Evolutionary conservation across 2,888 invertebrate species (phyloP).

Genomic region (Blastobasis adustella): DNA sequence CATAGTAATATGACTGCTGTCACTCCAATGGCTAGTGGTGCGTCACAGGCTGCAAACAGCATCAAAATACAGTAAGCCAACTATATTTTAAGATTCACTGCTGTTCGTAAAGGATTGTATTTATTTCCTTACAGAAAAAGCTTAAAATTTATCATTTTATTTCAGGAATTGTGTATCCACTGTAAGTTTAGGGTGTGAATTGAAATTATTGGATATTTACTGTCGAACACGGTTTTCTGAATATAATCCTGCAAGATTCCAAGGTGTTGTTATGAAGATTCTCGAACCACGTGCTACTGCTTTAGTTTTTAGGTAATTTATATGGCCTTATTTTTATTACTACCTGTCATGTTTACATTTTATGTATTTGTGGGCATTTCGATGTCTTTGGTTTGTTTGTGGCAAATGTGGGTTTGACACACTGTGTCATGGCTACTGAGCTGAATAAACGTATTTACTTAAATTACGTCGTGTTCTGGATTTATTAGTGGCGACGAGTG

Average conservation of each 20-base stretch:
- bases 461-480: too few species aligned
- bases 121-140: not conserved
- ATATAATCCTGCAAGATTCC: constrained; percentile 87
- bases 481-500: too few species aligned
- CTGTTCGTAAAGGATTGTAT: not conserved
- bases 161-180: constrained; percentile 88
- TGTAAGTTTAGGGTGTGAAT: constrained; percentile 81
- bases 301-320: constrained; percentile 71
- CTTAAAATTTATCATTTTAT: constrained; percentile 15
- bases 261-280: constrained; percentile 89
- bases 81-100: not conserved
- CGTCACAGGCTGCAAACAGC: constrained; percentile 74
- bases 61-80: constrained; percentile 75
- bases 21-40: constrained; percentile 68
- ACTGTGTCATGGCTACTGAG: too few species aligned
- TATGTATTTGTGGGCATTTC: too few species aligned
- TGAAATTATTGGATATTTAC: constrained; percentile 84
- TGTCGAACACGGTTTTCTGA: constrained; percentile 87
- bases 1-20: constrained; percentile 70
- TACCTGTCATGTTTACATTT: too few species aligned
- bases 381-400: too few species aligned
- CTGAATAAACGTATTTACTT: too few species aligned
- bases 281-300: constrained; percentile 85
- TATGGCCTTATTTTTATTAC: too few species aligned
- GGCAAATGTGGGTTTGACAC: too few species aligned